A percentile compares a stretch with the other conserved stretches of the same genome.
These are phyloP conservation scores for Oxygymnocypris stewartii DNA, from an alignment of 2,113 vertebrate species.

Conservation along the genomic window DNA sequence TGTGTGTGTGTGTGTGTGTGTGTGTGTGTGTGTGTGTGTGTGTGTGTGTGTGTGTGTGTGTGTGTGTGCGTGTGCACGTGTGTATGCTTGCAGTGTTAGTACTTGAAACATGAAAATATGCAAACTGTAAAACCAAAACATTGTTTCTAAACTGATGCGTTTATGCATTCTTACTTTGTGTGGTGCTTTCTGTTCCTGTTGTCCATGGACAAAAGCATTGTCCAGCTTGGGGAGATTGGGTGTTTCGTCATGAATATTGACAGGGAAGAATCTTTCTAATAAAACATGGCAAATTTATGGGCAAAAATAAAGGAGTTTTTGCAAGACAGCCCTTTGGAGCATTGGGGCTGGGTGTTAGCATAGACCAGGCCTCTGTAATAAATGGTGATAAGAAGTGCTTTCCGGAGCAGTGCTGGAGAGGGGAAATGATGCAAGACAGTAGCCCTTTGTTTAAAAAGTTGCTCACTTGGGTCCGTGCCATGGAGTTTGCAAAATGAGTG, in stretches of 20 bases:
- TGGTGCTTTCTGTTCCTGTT: neutral
- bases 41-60: conserved; percentile 63
- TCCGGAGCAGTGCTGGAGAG: conserved; percentile 47
- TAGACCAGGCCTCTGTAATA: conserved; percentile 55
- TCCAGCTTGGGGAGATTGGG: neutral
- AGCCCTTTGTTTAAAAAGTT: conserved; percentile 77
- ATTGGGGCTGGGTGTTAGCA: conserved; percentile 50
- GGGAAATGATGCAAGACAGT: conserved; percentile 79
- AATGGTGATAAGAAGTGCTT: conserved; percentile 73
- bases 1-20: conserved; percentile 65
- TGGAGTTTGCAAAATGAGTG: conserved; percentile 70
- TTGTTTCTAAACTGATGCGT: neutral
- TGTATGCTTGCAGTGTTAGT: neutral
- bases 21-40: conserved; percentile 63
- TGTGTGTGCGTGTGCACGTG: conserved; percentile 61
- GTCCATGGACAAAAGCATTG: neutral
- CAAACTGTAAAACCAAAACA: neutral
- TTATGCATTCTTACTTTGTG: neutral
- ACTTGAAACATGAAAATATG: conserved; percentile 13
- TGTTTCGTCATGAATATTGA: conserved; percentile 42
- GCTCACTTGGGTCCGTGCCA: conserved; percentile 73
- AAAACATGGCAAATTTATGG: conserved; percentile 48
- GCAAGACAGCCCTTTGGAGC: conserved; percentile 40
- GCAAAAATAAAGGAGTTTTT: conserved; percentile 28
- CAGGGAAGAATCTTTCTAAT: conserved; percentile 47